A percentile compares a stretch with the other conserved stretches of the same genome.
phyloP scores from a whole-genome alignment of 2,797 vertebrate genomes.

The Pantherophis vulpinus region DNA sequence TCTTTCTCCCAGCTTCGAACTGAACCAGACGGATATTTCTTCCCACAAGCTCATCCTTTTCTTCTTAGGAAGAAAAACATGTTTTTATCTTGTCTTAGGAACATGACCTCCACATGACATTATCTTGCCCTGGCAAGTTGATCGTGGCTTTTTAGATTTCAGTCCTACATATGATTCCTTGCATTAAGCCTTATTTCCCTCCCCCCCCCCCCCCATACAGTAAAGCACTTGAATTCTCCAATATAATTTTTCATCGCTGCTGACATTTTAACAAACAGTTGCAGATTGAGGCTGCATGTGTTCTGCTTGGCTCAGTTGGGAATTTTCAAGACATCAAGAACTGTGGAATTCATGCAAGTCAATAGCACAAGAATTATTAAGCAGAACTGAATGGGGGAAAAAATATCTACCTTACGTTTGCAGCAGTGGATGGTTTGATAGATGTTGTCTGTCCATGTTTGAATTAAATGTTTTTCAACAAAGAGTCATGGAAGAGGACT shows the following conservation, averaged over 20 bases:
- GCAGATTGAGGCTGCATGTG: not conserved
- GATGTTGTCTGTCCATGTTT: not conserved
- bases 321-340: not conserved
- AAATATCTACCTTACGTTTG: not conserved
- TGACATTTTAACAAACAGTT: not conserved
- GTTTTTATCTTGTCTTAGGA: not conserved
- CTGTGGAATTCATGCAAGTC: not conserved
- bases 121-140: not conserved
- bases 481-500: not conserved
- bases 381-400: fast-evolving
- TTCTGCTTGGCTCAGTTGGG: not conserved
- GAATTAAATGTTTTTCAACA: not conserved
- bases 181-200: not conserved
- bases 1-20: too few species aligned
- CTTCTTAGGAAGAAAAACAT: not conserved
- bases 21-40: too few species aligned
- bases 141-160: not conserved
- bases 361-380: not conserved
- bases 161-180: not conserved
- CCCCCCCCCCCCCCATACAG: not conserved
- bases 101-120: not conserved
- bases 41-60: not conserved
- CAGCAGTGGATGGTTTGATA: not conserved
- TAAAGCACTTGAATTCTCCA: not conserved
- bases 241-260: not conserved